A percentile compares a stretch with the other conserved stretches of the same genome.
Conservation (phyloP, 2,888 invertebrate genomes). For the Diabrotica balteata region DNA sequence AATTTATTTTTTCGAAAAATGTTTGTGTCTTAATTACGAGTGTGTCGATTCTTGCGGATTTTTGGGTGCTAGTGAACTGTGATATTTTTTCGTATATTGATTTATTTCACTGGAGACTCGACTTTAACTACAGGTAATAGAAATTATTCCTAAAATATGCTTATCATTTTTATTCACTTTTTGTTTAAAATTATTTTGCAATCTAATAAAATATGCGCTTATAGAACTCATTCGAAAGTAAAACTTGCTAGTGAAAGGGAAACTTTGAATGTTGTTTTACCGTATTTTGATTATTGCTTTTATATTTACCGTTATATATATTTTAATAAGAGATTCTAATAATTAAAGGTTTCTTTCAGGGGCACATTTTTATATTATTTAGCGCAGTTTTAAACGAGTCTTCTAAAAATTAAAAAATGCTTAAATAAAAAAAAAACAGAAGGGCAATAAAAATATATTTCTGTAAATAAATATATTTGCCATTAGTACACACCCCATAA, state of each 20-base stretch:
- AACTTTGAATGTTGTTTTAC: slow-evolving; percentile 28
- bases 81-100: slow-evolving; percentile 29
- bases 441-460: no score
- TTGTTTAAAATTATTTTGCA: slow-evolving; percentile 13
- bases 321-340: background rate
- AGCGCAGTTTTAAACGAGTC: no score
- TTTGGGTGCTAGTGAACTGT: slow-evolving; percentile 37
- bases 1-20: slow-evolving; percentile 24
- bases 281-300: slow-evolving; percentile 26
- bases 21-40: slow-evolving; percentile 27
- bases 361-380: no score
- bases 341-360: no score
- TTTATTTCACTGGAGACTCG: slow-evolving; percentile 29
- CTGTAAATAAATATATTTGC: no score
- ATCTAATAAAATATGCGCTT: slow-evolving; percentile 24
- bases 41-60: slow-evolving; percentile 25
- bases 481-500: no score
- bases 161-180: slow-evolving; percentile 8
- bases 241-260: slow-evolving; percentile 40
- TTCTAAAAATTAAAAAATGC: no score
- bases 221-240: slow-evolving; percentile 40
- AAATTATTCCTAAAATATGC: slow-evolving; percentile 5
- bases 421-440: no score
- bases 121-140: slow-evolving; percentile 24
- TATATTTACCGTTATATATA: background rate